Base-by-base conservation (phyloP, 1,140 invertebrate genomes). In the Drosophila trapezifrons region DNA sequence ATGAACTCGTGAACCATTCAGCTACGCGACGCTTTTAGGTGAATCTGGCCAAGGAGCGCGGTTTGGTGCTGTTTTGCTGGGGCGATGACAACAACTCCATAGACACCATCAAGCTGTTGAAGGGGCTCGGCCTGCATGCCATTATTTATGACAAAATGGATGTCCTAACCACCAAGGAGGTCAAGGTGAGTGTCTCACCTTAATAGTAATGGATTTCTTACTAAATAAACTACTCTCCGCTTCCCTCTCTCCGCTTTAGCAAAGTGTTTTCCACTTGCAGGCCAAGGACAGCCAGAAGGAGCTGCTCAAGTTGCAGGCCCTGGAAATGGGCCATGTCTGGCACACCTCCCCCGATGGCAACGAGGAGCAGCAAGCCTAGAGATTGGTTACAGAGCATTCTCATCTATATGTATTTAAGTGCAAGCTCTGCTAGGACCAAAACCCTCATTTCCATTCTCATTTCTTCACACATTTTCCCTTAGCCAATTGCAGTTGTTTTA, bases 131-230 rank as follows among this genome's bases (percentile, higher is more conserved):
- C 4, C 93, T 98, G 22, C 97, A 99, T 91, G 98, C 96, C 43
- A 96, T 99, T 35, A 98, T 99, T 83, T 98, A 98, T 91, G 98
- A 99, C 91, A 98, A 97, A 92, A 95, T 97, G 72, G 96, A 97
- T 85, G 95, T 97, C 62, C 96, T 96, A 55, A 95, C 94, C 49
- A 94, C 93, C 46, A 97, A 97, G 85, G 95, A 96, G 92, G 94
- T 96, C 1, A 97, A 97, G 92, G 96, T 97, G 91, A 74, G 83
- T 79, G 25, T 0, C 8, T n/a, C 3, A 0, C 6, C 13, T 12
- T 9, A 15, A 17, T n/a, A 17, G 9, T 4, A 22, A 25, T 20
- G 5, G 18, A 51, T 7, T 60, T 10, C 13, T 27, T 4, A 27
- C 25, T 18, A 45, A 63, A 20, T 32, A 20, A 42, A 27, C 9